Conservation (phyloP, 2,888 invertebrate genomes). For the Apoderus coryli region DNA sequence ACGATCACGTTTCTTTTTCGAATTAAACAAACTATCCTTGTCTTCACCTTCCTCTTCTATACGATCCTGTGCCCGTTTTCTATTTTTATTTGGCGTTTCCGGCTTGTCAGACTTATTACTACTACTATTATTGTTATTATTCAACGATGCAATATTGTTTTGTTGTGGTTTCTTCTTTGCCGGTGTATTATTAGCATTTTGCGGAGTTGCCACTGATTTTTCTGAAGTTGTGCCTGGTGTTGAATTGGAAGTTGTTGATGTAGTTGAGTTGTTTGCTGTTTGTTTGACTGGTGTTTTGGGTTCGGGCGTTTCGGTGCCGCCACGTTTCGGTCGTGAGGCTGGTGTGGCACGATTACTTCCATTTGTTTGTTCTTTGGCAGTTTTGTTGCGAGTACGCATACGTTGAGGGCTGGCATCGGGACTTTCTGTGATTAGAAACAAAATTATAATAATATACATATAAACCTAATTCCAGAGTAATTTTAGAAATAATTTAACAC, state of each 20-base stretch:
- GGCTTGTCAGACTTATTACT: slow-evolving; percentile 33
- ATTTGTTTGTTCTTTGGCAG: slow-evolving; percentile 54
- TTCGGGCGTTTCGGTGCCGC: slow-evolving; percentile 31
- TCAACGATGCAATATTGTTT: slow-evolving; percentile 14
- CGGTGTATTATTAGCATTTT: slow-evolving; percentile 11
- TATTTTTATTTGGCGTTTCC: slow-evolving; percentile 39
- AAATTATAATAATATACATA: not conserved
- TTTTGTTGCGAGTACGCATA: slow-evolving; percentile 77
- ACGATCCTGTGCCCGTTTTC: slow-evolving; percentile 36
- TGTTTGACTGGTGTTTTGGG: slow-evolving; percentile 39
- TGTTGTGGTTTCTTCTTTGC: slow-evolving; percentile 17
- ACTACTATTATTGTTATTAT: slow-evolving; percentile 19
- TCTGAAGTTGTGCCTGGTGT: too few relatives aligned
- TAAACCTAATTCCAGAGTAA: not conserved
- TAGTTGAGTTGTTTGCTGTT: slow-evolving; percentile 13
- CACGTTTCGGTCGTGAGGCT: slow-evolving; percentile 46
- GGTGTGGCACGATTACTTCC: too few relatives aligned
- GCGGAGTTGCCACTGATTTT: slow-evolving; percentile 4
- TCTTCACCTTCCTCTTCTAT: slow-evolving; percentile 31
- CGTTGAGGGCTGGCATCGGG: slow-evolving; percentile 75
- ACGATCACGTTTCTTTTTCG: slow-evolving; percentile 36
- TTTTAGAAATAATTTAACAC: not conserved
- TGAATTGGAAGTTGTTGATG: slow-evolving; percentile 6
- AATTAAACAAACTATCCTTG: slow-evolving; percentile 31
- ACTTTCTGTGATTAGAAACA: slow-evolving; percentile 33